Conservation (phyloP, 2,113 vertebrate species). For the Rallus limicola region DNA sequence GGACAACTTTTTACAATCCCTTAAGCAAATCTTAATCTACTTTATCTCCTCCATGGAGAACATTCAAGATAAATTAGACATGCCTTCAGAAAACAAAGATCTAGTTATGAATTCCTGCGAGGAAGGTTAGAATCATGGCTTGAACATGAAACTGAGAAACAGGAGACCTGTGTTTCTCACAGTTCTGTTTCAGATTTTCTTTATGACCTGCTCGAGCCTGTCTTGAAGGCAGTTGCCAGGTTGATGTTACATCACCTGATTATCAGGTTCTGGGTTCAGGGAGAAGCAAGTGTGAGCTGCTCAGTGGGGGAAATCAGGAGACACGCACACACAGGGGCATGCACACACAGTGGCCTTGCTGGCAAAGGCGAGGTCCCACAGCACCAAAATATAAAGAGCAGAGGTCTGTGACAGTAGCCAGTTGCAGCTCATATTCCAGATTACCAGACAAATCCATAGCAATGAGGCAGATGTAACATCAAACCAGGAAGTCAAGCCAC, state of each 20-base stretch:
- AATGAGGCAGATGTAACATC: background rate
- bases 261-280: background rate
- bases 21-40: conserved; percentile 37
- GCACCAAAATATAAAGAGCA: background rate
- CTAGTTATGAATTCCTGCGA: conserved; percentile 24
- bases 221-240: background rate
- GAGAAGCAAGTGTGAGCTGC: background rate
- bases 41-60: conserved; percentile 23
- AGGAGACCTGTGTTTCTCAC: background rate
- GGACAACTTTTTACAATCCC: conserved; percentile 11
- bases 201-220: background rate
- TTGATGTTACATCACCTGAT: background rate
- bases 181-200: background rate
- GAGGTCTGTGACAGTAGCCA: background rate
- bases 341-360: background rate
- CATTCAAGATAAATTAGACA: conserved; percentile 23
- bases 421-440: background rate
- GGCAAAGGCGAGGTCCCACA: background rate
- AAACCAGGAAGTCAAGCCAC: background rate
- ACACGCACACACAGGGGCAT: too few relatives aligned
- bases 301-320: background rate
- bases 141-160: background rate
- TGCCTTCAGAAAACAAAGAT: background rate
- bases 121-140: background rate
- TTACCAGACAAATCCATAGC: background rate